phyloP scores from a whole-genome alignment of 2,797 vertebrate genomes.

The Macrochelys suwanniensis region DNA sequence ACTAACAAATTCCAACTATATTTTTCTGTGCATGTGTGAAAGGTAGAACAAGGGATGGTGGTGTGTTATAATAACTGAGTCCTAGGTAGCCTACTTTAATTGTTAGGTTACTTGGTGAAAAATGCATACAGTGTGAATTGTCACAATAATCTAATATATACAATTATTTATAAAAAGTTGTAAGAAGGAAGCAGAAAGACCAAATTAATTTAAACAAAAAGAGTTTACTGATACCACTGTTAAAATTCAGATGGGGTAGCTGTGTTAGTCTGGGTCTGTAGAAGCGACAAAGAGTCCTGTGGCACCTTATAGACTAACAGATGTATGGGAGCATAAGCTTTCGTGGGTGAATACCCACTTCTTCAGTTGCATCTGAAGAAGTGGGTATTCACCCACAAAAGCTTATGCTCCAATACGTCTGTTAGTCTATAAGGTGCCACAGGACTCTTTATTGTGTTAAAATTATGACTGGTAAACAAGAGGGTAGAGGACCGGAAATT shows the following conservation, averaged over 20 bases:
- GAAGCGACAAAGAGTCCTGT: too few relatives aligned
- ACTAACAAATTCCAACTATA: not conserved
- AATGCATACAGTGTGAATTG: not conserved
- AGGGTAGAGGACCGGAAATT: not conserved
- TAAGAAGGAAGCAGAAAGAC: not conserved
- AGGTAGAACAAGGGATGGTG: not conserved
- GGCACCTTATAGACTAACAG: too few relatives aligned
- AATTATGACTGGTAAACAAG: not conserved
- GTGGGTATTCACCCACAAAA: too few relatives aligned
- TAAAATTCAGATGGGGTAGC: too few relatives aligned
- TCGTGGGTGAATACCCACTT: too few relatives aligned
- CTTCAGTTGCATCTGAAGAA: too few relatives aligned
- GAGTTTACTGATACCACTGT: not conserved
- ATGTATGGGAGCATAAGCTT: too few relatives aligned
- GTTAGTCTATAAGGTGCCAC: too few relatives aligned
- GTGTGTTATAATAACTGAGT: not conserved
- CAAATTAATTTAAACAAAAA: not conserved
- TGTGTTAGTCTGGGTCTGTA: too few relatives aligned
- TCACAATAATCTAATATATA: not conserved
- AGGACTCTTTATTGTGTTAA: not conserved
- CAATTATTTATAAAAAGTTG: not conserved
- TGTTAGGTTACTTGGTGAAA: not conserved
- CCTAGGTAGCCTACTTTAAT: not conserved
- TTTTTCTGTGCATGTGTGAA: not conserved
- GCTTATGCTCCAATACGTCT: too few relatives aligned